Base-by-base conservation (phyloP, 2,797 vertebrate genomes). In the Melanotaenia pygmaea region DNA sequence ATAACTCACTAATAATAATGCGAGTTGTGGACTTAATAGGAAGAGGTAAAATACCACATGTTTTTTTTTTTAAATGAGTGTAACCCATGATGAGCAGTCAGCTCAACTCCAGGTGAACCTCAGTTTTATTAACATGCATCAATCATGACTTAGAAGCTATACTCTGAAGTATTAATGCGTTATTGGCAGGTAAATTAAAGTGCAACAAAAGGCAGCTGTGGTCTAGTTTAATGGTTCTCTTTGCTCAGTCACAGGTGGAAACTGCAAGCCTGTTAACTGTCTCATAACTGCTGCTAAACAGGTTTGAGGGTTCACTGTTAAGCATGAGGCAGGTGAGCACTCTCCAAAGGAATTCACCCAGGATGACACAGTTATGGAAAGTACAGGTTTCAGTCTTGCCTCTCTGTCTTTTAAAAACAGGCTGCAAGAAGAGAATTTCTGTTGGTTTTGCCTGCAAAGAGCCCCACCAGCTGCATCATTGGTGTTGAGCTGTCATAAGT, bases 281-380 rank as follows among this genome's bases (percentile, higher is more conserved):
- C 87, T 72, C 81, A 74, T 79, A 86, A 89, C 71, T 74, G 81
- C 77, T 74, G 89, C 80, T 76, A 72, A 93, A 91, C 92, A 69
- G 89, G 92, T 94, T 94, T 90, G 43, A 72, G 82, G 59, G 82
- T 62, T n/a, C 58, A 60, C 57, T 12, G 58, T 76, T 60, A 76
- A 70, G 70, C 65, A 64, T 30, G 32, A 74, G 37, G 75, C 43
- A 8, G 34, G 18, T 59, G 61, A 67, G 40, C 34, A 35, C 45
- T 82, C 65, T 80, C 82, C 68, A 59, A 12, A 77, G 81, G 88
- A 90, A 90, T 88, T 78, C 74, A 78, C 57, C 74, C 45, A 59
- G 65, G 69, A 50, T 86, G 82, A 80, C 73, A 70, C 26, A 64
- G 58, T 80, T 85, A 59, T 71, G 78, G 38, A 76, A 86, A 80